Percentiles rank a stretch among this genome's conserved stretches.
Evolutionary conservation across 2,113 vertebrate genomes (phyloP).

Genomic region (Sisor rabdophorus): DNA sequence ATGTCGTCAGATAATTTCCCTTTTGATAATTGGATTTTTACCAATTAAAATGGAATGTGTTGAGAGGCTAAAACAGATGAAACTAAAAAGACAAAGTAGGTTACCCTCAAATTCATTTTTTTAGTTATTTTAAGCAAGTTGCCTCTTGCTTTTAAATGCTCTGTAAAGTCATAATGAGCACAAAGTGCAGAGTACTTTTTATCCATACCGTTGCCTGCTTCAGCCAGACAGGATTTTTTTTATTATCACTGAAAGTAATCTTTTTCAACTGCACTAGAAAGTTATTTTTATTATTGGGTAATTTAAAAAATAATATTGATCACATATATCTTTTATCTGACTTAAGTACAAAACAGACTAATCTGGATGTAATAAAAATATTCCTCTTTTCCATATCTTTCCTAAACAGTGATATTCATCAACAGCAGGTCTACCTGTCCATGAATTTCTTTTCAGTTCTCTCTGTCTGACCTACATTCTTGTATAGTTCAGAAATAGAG

Average conservation of each 20-base stretch:
- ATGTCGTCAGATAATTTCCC: not conserved
- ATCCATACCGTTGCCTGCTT: conserved; percentile 3
- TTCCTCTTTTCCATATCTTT: not conserved
- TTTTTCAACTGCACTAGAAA: not conserved
- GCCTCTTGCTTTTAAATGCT: conserved; percentile 16
- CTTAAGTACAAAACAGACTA: not conserved
- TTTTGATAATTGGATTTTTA: conserved; percentile 27
- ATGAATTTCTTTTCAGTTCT: conserved; percentile 24
- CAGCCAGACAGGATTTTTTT: conserved; percentile 1
- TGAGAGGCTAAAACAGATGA: not conserved
- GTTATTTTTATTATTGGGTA: not conserved
- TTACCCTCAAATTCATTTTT: conserved; percentile 25
- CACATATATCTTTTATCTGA: conserved; percentile 3
- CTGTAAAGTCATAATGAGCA: conserved; percentile 25
- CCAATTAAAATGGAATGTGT: conserved; percentile 12
- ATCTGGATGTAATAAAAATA: conserved; percentile 15
- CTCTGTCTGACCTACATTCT: conserved; percentile 42
- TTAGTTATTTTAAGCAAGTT: conserved; percentile 24
- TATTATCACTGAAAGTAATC: not conserved
- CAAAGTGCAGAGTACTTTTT: conserved; percentile 18
- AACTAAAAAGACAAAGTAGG: conserved; percentile 24
- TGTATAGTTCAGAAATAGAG: conserved; percentile 36
- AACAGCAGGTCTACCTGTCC: conserved; percentile 14
- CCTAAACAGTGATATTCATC: conserved; percentile 7
- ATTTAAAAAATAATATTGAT: conserved; percentile 6